These are phyloP conservation scores for Sigmodon hispidus DNA, from an alignment of 2,113 vertebrate species.

Conservation along the genomic window DNA sequence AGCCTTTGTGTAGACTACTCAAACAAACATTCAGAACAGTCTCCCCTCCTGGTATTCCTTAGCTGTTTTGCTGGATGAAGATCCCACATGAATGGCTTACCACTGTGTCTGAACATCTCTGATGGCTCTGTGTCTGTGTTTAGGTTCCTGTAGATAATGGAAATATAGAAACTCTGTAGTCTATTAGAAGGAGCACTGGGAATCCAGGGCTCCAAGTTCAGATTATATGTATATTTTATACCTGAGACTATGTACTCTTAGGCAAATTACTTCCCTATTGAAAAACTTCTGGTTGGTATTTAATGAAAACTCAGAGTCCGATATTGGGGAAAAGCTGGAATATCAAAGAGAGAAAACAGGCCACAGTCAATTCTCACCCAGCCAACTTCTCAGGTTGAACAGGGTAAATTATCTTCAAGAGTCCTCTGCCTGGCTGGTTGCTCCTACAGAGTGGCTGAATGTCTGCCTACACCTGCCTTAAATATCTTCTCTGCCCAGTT, in stretches of 20 bases:
- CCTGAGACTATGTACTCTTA: neutral
- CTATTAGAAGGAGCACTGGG: neutral
- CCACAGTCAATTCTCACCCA: no score
- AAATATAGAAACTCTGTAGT: neutral
- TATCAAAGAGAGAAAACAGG: no score
- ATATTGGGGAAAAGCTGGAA: no score
- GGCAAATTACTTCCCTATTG: neutral
- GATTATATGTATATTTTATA: neutral
- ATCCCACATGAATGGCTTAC: neutral
- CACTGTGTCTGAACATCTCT: neutral
- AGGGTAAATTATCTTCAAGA: no score
- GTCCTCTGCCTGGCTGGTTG: no score
- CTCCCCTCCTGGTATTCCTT: no score
- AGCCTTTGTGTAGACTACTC: neutral
- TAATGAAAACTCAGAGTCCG: no score
- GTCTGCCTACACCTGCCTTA: no score
- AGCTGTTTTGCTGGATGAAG: neutral
- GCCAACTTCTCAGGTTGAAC: no score
- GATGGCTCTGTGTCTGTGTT: fast-evolving
- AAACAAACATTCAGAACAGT: neutral
- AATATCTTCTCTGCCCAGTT: no score
- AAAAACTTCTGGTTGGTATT: no score
- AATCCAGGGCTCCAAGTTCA: neutral
- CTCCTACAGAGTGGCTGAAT: no score
- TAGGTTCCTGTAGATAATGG: neutral